Percentiles rank a stretch among this genome's conserved stretches.
These are phyloP conservation scores for Nezara viridula DNA, from an alignment of 2,888 invertebrate genomes.

Conservation along the genomic window DNA sequence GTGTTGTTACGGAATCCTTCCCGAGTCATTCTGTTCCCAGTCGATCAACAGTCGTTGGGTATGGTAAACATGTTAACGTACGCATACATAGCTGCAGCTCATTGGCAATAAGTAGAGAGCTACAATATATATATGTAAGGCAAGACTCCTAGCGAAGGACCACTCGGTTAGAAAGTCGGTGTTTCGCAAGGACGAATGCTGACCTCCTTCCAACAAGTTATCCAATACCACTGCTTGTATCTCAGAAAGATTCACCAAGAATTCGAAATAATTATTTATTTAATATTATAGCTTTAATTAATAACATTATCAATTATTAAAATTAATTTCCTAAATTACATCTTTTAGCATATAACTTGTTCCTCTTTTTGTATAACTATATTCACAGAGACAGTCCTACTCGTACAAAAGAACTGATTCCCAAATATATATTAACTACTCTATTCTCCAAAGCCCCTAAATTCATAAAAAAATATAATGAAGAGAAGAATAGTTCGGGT, in stretches of 20 bases:
- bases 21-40: background rate
- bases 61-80: background rate
- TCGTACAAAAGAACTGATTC: no score
- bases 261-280: background rate
- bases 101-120: background rate
- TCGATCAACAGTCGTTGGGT: background rate
- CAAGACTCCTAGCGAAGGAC: background rate
- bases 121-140: slow-evolving; percentile 8
- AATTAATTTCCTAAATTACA: no score
- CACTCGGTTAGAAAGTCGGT: slow-evolving; percentile 29
- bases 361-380: no score
- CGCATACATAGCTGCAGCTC: background rate
- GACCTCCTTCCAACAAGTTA: slow-evolving; percentile 38
- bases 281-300: no score
- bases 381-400: no score
- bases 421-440: no score
- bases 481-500: no score
- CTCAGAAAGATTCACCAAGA: background rate
- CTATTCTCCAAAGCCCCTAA: no score
- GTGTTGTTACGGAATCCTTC: background rate
- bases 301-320: no score
- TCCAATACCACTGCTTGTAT: slow-evolving; percentile 7
- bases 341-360: no score
- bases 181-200: slow-evolving; percentile 40
- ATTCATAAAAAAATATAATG: no score